A percentile compares a stretch with the other conserved stretches of the same genome.
These are phyloP conservation scores for Molossus molossus DNA, from an alignment of 2,797 vertebrate species.

Conservation along the genomic window DNA sequence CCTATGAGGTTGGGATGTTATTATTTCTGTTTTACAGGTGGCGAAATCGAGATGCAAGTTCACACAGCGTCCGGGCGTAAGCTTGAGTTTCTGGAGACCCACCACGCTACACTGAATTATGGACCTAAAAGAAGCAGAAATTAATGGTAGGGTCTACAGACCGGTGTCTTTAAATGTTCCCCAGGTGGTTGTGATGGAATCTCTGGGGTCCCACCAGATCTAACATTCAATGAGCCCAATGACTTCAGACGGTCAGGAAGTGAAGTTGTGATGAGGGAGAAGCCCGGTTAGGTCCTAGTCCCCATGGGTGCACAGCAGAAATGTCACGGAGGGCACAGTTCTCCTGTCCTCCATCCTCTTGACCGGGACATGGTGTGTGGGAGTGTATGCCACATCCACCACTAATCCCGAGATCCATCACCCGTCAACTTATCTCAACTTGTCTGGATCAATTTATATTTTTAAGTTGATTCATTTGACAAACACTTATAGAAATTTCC, in stretches of 20 bases:
- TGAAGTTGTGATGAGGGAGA: background rate
- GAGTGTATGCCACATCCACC: background rate
- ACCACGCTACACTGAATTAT: background rate
- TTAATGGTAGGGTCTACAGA: background rate
- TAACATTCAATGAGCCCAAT: background rate
- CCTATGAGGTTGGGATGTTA: background rate
- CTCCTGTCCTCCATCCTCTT: background rate
- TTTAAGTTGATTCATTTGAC: background rate
- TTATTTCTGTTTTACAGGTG: background rate
- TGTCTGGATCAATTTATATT: background rate
- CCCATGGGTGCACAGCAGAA: fast-evolving
- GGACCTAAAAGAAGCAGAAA: background rate
- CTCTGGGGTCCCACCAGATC: background rate
- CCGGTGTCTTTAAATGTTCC: background rate
- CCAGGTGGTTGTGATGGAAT: background rate
- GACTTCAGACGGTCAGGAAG: background rate
- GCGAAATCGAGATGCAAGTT: background rate
- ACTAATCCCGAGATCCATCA: background rate
- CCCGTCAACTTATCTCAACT: background rate
- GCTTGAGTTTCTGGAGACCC: background rate
- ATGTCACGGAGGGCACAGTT: fast-evolving
- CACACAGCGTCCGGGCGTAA: background rate
- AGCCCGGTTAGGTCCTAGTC: background rate
- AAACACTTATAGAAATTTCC: background rate
- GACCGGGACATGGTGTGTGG: background rate